Base-by-base conservation (phyloP, 2,888 invertebrate species). In the Pterobdella sp. region DNA sequence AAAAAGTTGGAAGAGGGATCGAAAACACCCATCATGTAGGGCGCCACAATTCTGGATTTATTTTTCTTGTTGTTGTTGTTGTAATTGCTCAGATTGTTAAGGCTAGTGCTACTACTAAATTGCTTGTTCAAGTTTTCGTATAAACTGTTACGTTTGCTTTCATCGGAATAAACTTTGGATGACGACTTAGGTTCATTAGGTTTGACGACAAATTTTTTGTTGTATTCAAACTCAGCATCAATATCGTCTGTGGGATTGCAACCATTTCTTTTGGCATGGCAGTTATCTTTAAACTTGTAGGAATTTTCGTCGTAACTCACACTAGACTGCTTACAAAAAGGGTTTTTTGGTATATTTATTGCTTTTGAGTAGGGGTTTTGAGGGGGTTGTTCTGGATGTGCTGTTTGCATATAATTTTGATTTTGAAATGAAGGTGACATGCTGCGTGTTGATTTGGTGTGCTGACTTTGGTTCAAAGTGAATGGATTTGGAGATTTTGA, bases 21-120 rank as follows among this genome's bases (percentile, higher is more conserved):
- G 49, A 73, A 74, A 32, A 74, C 74, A 18, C 74, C 74, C 18
- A 74, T 69, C 14, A 74, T 42, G 52, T 74, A 69, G 0, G 74
- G 72, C 14, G 74, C 72, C 18, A 74, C 65, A 3, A 74, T 69
- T 52, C 72, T 68, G n/a, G 68, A 22, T 35, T 72, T 68, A 14
- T 49, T 29, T 29, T 72, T 64, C 36, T 56, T 64, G 32, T n/a
- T 72, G 18, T 52, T 52, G n/a, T 32, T 7, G n/a, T 52, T 71
- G 31, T 32, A 49, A 52, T 56, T 36, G 4, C 34, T 35, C 36
- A 49, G 14, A 49, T 49, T 49, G 65, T 35, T 65, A 22, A n/a
- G 26, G 32, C 14, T 32, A 65, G 3, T 65, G 32, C 32, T 65
- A 29, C 32, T 7, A 22, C n/a, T 3, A 65, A 65, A n/a, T 18